Base-by-base conservation (phyloP, 1,140 invertebrate genomes). In the Danaus plexippus region DNA sequence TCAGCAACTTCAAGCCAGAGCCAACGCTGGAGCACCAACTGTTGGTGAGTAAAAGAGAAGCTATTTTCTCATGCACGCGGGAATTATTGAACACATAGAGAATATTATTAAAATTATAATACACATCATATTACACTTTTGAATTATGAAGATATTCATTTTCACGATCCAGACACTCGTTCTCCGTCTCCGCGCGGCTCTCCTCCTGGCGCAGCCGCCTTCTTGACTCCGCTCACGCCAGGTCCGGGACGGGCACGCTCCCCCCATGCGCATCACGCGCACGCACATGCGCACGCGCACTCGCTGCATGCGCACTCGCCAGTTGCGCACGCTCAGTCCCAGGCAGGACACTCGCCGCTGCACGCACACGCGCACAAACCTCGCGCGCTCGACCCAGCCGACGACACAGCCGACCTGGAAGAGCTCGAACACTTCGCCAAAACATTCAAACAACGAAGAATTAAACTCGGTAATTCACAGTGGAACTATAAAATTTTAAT, bases 381-480 rank as follows among this genome's bases (percentile, higher is more conserved):
- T 43, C 82, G 87, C 75, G 74, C 89, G 52, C 87, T 95, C 59
- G 94, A 96, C 71, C 93, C 94, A 9, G 92, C 78, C 52, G 96
- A 98, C 73, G 96, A 98, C 82, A 96, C 96, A 10, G 96, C 96
- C 9, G 97, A 98, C 83, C 90, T 98, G 22, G 96, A 98, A 82
- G 97, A 98, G 77, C 88, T 98, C 32, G 97, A 98, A 82, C 96
- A 98, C 73, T 98, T 98, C 80, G 97, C 97, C 40, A 98, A 98
- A 83, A 96, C 95, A 8, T 98, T 98, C 83, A 98, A 98, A 77
- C 96, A 98, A 87, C 89, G 96, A 48, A 89, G 97, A 68, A 98
- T 98, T 65, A 98, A 98, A 87, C 89, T 98, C 65, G 81, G 81
- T 85, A 32, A 32, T 32, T 2, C 22, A 32, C 7, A 7, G 4